Conservation (phyloP, 2,888 invertebrate species). For the Apodemia mormo region DNA sequence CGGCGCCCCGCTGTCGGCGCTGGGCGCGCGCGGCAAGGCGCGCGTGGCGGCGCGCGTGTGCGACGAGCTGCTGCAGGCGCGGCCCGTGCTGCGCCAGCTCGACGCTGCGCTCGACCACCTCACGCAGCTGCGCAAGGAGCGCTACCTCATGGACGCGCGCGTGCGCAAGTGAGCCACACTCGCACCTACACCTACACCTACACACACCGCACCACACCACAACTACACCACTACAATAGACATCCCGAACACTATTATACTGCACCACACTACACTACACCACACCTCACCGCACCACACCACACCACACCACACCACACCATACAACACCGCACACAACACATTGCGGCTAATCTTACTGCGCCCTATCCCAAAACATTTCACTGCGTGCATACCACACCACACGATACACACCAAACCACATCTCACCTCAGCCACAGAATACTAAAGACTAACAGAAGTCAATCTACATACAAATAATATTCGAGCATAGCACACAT, state of each 20-base stretch:
- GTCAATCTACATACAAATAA: too few relatives aligned
- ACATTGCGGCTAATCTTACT: too few relatives aligned
- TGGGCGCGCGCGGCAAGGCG: conserved; percentile 91
- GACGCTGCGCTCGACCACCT: conserved; percentile 94
- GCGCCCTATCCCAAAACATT: too few relatives aligned
- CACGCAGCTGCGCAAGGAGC: conserved; percentile 92
- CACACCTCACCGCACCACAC: not conserved
- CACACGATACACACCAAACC: too few relatives aligned
- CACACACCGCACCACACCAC: too few relatives aligned
- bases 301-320: too few relatives aligned
- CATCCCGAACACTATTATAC: conserved; percentile 90
- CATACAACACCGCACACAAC: too few relatives aligned
- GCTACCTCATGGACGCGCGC: conserved; percentile 96
- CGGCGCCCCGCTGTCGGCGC: conserved; percentile 91
- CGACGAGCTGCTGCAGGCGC: conserved; percentile 96
- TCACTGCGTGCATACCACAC: too few relatives aligned
- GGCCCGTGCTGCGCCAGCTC: conserved; percentile 93
- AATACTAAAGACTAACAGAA: too few relatives aligned
- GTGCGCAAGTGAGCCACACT: conserved; percentile 91
- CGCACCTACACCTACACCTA: conserved; percentile 36
- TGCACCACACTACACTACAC: conserved; percentile 74
- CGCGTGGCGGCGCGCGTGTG: conserved; percentile 95
- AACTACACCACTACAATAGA: conserved; percentile 91
- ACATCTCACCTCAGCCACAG: too few relatives aligned
- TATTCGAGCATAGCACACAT: too few relatives aligned